Conservation (phyloP, 2,113 vertebrate genomes). For the Peucedramus taeniatus region DNA sequence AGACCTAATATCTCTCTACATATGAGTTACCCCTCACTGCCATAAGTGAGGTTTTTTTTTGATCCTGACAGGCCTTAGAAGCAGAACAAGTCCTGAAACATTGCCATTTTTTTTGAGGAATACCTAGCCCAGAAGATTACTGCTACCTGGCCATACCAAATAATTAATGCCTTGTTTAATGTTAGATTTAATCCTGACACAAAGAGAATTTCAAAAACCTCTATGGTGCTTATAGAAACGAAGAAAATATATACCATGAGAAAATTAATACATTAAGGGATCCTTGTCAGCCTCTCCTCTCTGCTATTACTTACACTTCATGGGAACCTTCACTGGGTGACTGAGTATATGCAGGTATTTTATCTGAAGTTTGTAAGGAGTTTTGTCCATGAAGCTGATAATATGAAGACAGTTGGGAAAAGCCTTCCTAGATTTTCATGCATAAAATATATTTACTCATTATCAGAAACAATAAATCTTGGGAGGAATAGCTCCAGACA, state of each 20-base stretch:
- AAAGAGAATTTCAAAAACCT: neutral
- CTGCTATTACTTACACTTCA: neutral
- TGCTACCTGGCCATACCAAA: neutral
- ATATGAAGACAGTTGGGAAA: neutral
- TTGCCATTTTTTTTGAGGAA: neutral
- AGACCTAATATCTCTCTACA: neutral
- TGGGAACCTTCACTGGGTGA: neutral
- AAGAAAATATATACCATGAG: neutral
- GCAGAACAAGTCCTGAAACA: neutral
- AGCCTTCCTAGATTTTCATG: neutral
- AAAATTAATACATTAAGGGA: neutral
- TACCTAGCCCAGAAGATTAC: neutral
- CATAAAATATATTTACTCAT: conserved; percentile 16
- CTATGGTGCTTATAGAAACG: neutral
- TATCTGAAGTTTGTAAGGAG: neutral
- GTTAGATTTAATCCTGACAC: neutral
- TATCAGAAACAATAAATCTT: conserved; percentile 19
- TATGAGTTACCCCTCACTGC: neutral
- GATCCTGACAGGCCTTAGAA: neutral
- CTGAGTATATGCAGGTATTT: neutral
- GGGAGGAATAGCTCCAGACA: neutral
- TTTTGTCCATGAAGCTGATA: neutral
- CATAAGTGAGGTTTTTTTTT: neutral
- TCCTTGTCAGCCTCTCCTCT: neutral
- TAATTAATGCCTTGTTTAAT: neutral